These are phyloP conservation scores for Chrysochloris asiatica DNA, from an alignment of 2,113 vertebrate genomes.

Conservation along the genomic window DNA sequence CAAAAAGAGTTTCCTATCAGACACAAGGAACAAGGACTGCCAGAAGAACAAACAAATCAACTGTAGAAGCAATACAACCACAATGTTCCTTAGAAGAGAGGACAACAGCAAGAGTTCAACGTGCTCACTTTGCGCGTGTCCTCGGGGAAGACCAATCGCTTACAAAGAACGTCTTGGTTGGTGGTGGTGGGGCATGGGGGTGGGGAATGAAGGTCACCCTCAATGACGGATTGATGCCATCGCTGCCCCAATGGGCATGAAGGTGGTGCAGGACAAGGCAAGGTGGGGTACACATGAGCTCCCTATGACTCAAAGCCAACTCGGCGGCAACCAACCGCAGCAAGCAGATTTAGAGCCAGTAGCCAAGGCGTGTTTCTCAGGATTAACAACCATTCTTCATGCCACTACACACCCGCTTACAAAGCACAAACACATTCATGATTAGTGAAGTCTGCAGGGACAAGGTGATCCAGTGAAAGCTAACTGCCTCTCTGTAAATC, in stretches of 20 bases:
- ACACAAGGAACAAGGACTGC: not conserved
- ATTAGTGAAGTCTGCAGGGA: not conserved
- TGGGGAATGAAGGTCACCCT: too few relatives aligned
- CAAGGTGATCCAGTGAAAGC: not conserved
- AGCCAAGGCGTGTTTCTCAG: not conserved
- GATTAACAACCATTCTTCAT: rapidly evolving
- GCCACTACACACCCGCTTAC: not conserved
- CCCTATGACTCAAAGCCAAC: not conserved
- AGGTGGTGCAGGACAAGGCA: not conserved
- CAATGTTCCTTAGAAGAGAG: not conserved
- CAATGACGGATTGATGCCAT: too few relatives aligned
- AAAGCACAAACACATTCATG: rapidly evolving
- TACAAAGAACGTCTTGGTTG: not conserved
- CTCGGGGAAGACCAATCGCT: not conserved
- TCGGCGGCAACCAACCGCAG: not conserved
- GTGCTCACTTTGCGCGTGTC: not conserved
- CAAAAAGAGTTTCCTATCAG: not conserved
- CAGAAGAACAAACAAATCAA: not conserved
- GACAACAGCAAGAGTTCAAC: too few relatives aligned
- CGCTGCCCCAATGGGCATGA: too few relatives aligned
- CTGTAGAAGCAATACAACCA: not conserved
- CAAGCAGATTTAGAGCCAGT: not conserved
- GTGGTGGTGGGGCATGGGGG: too few relatives aligned
- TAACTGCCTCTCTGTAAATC: too few relatives aligned
- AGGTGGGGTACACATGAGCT: not conserved